A percentile compares a stretch with the other conserved stretches of the same genome.
These are phyloP conservation scores for Melieria crassipennis DNA, from an alignment of 2,888 invertebrate species.

Conservation along the genomic window DNA sequence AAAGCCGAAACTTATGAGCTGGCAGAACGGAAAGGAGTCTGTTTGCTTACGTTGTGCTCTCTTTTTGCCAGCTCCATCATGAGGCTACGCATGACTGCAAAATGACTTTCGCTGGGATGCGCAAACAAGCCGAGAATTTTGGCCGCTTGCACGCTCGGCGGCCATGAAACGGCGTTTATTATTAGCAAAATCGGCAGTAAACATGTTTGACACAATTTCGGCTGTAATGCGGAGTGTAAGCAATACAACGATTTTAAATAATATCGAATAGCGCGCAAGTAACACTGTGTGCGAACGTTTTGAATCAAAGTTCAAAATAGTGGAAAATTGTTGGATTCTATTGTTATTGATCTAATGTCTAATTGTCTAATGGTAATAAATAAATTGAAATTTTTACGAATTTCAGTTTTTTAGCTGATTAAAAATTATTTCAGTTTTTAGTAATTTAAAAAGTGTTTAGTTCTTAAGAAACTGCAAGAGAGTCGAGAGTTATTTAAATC, in stretches of 20 bases:
- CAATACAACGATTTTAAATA: not conserved
- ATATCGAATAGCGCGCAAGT: not conserved
- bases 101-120: slow-evolving; percentile 62
- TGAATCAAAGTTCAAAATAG: too few relatives aligned
- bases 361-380: too few relatives aligned
- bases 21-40: not conserved
- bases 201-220: not conserved
- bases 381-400: too few relatives aligned
- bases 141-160: slow-evolving; percentile 40
- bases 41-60: slow-evolving; percentile 66
- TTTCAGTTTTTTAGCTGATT: too few relatives aligned
- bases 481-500: too few relatives aligned
- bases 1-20: not conserved
- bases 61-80: slow-evolving; percentile 65
- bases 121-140: slow-evolving; percentile 61
- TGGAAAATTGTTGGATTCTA: too few relatives aligned
- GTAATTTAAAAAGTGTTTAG: too few relatives aligned
- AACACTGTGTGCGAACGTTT: too few relatives aligned
- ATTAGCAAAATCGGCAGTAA: slow-evolving; percentile 9
- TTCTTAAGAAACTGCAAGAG: too few relatives aligned
- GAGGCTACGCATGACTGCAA: slow-evolving; percentile 65
- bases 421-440: too few relatives aligned
- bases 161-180: slow-evolving; percentile 7
- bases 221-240: slow-evolving; percentile 5
- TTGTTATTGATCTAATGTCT: too few relatives aligned